Evolutionary conservation across 1,140 invertebrate genomes (phyloP).

Genomic region (Gryon sp.): DNA sequence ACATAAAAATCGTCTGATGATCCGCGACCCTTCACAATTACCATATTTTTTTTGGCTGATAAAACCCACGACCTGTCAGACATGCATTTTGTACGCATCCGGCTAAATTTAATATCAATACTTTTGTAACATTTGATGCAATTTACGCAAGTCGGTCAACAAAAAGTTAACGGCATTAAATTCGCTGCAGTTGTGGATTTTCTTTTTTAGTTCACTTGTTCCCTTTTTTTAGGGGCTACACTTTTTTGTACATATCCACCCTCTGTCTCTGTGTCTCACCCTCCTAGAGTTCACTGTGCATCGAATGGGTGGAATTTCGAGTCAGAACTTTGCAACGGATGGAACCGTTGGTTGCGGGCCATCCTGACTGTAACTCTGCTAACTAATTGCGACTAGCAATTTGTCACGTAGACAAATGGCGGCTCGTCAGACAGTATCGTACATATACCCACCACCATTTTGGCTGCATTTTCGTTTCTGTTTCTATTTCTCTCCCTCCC

Average conservation of each 20-base stretch:
- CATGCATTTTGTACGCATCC: slow-evolving; percentile 7
- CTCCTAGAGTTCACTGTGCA: no score
- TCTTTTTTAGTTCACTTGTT: slow-evolving; percentile 24
- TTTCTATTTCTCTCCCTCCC: slow-evolving; percentile 1
- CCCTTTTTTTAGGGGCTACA: slow-evolving; percentile 3
- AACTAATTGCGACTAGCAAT: slow-evolving; percentile 75
- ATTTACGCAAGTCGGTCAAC: slow-evolving; percentile 41
- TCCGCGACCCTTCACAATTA: slow-evolving; percentile 4
- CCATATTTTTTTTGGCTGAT: neutral
- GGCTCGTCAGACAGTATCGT: slow-evolving; percentile 67
- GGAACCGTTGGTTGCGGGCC: slow-evolving; percentile 62
- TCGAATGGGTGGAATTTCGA: slow-evolving; percentile 66
- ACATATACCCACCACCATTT: slow-evolving; percentile 51
- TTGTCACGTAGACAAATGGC: slow-evolving; percentile 75
- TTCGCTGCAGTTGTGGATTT: slow-evolving; percentile 34
- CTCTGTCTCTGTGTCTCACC: no score
- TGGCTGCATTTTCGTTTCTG: slow-evolving; percentile 34
- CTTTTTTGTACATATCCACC: slow-evolving; percentile 54
- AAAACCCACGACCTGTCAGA: neutral
- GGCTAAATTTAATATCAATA: slow-evolving; percentile 55
- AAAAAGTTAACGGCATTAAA: slow-evolving; percentile 49
- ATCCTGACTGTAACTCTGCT: slow-evolving; percentile 69
- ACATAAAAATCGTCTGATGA: no score
- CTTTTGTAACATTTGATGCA: slow-evolving; percentile 32
- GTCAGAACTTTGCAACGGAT: slow-evolving; percentile 64